Evolutionary conservation across 2,888 invertebrate species (phyloP).

Genomic region (Drosophila lacicola): DNA sequence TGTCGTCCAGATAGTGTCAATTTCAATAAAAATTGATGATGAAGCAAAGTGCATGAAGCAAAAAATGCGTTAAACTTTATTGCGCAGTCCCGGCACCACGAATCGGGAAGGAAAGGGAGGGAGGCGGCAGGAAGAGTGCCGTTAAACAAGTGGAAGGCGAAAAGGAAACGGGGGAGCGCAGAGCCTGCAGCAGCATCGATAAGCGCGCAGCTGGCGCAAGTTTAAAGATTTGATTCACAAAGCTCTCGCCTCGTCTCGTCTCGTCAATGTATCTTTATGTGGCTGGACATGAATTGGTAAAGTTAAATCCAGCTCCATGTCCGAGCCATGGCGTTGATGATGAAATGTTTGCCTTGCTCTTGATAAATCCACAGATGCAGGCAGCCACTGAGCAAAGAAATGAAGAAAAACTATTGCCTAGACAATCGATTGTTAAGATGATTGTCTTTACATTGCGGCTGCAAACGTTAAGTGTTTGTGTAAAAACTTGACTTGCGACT

Average conservation of each 20-base stretch:
- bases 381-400: slow-evolving; percentile 39
- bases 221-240: slow-evolving; percentile 77
- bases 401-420: slow-evolving; percentile 22
- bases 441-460: slow-evolving; percentile 8
- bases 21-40: slow-evolving; percentile 80
- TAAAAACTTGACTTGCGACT: too few species aligned
- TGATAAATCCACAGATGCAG: slow-evolving; percentile 51
- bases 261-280: slow-evolving; percentile 10
- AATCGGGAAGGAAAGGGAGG: background rate
- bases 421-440: background rate
- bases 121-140: background rate
- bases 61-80: slow-evolving; percentile 75
- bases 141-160: background rate
- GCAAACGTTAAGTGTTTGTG: background rate
- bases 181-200: slow-evolving; percentile 56
- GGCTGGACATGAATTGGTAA: slow-evolving; percentile 46
- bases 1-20: slow-evolving; percentile 71
- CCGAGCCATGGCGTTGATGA: slow-evolving; percentile 54
- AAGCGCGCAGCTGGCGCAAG: slow-evolving; percentile 65
- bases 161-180: slow-evolving; percentile 1
- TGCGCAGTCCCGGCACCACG: slow-evolving; percentile 32
- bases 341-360: slow-evolving; percentile 65
- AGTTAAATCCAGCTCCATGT: slow-evolving; percentile 23
- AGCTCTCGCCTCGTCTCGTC: slow-evolving; percentile 30
- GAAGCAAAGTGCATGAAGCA: slow-evolving; percentile 66